These are phyloP conservation scores for Psittacus erithacus DNA, from an alignment of 2,113 vertebrate species.

Conservation along the genomic window DNA sequence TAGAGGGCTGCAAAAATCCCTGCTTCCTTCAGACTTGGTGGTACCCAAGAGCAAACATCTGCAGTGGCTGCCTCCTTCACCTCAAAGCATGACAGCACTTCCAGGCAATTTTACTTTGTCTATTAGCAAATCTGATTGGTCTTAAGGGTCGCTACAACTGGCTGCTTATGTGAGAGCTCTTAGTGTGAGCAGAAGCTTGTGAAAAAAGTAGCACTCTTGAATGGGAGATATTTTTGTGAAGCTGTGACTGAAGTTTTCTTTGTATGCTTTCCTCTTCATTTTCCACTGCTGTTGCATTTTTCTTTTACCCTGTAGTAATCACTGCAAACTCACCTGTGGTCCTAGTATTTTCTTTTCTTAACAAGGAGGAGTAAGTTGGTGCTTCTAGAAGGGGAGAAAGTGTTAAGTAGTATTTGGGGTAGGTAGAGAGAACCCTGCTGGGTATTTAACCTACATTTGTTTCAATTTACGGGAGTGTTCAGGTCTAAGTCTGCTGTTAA, in stretches of 20 bases:
- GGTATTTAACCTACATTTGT: slow-evolving; percentile 43
- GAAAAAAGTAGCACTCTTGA: background rate
- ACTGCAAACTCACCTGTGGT: background rate
- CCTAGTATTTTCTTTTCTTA: background rate
- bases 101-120: background rate
- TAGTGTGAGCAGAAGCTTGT: background rate
- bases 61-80: background rate
- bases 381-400: background rate
- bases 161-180: background rate
- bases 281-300: background rate
- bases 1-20: background rate
- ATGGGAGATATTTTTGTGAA: background rate
- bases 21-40: background rate
- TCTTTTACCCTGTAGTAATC: background rate
- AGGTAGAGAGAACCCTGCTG: slow-evolving; percentile 2
- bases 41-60: background rate
- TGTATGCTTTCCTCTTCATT: background rate
- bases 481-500: background rate
- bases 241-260: background rate
- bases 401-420: background rate
- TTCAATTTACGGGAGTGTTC: slow-evolving; percentile 1
- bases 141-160: background rate
- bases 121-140: background rate
- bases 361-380: background rate
- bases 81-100: background rate